Evolutionary conservation across 2,113 vertebrate species (phyloP).

Genomic region (Syrrhaptes paradoxus): DNA sequence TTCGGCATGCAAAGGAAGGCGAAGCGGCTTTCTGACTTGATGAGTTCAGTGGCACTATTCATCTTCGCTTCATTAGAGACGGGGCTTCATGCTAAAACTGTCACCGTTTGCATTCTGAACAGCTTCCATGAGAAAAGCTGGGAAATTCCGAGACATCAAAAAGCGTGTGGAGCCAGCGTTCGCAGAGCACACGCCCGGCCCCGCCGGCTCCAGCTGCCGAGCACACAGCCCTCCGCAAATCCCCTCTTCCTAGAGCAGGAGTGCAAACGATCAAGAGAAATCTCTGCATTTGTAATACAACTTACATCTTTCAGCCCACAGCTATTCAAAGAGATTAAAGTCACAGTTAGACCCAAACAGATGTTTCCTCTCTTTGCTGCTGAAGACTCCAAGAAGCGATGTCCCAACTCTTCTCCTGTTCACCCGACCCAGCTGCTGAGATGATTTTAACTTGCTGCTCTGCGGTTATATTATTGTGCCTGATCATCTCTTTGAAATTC

Average conservation of each 20-base stretch:
- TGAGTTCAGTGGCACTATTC: neutral
- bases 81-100: neutral
- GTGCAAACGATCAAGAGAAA: neutral
- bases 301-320: neutral
- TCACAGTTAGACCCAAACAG: slow-evolving; percentile 43
- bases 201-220: neutral
- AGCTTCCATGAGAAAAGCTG: neutral
- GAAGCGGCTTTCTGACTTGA: neutral
- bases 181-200: neutral
- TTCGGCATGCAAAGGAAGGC: neutral
- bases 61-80: neutral
- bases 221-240: neutral
- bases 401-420: slow-evolving; percentile 8
- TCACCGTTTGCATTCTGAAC: neutral
- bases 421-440: slow-evolving; percentile 46
- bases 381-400: slow-evolving; percentile 18
- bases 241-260: neutral
- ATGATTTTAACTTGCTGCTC: neutral
- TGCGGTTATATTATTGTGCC: neutral
- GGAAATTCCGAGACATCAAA: neutral
- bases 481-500: neutral
- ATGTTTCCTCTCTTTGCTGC: slow-evolving; percentile 51
- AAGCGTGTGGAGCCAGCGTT: rapidly evolving
- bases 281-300: neutral
- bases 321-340: neutral